Percentiles rank a stretch among this genome's conserved stretches.
Evolutionary conservation across 2,797 vertebrate species (phyloP).

Genomic region (Anguilla marmorata): DNA sequence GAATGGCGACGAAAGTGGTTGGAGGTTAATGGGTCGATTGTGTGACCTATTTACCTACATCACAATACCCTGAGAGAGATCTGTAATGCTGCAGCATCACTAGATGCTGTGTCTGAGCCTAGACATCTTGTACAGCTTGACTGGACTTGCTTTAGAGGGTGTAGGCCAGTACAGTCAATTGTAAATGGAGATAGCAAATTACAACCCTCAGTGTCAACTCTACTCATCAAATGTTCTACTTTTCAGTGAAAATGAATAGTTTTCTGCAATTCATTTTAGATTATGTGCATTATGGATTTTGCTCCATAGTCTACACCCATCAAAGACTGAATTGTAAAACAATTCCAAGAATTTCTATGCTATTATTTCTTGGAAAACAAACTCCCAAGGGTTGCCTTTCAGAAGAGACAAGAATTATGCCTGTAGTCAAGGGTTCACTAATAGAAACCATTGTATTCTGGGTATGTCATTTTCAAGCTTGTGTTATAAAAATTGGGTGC

Average conservation of each 20-base stretch:
- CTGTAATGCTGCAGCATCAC: background rate
- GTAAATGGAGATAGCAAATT: background rate
- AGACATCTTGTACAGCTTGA: background rate
- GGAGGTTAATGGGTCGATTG: slow-evolving; percentile 6
- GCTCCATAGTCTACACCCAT: background rate
- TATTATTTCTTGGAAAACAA: too few relatives aligned
- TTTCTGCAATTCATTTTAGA: background rate
- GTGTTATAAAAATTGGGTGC: too few relatives aligned
- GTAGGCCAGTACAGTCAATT: background rate
- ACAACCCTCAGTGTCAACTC: background rate
- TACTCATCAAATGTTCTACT: background rate
- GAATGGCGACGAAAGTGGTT: background rate
- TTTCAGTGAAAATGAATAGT: background rate
- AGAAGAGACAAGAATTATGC: too few relatives aligned
- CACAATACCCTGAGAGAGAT: background rate
- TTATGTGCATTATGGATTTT: background rate
- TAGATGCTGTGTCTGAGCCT: background rate
- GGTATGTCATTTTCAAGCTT: too few relatives aligned
- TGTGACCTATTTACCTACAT: slow-evolving; percentile 12
- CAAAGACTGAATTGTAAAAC: background rate
- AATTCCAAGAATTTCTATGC: too few relatives aligned
- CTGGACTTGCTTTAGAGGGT: background rate
- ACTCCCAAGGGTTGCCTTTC: too few relatives aligned
- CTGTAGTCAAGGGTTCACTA: too few relatives aligned
- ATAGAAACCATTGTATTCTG: too few relatives aligned